Evolutionary conservation across 1,140 invertebrate species (phyloP), one percentile per base, ranked within the genome.

Genomic region (Neocloeon triangulifer): DNA sequence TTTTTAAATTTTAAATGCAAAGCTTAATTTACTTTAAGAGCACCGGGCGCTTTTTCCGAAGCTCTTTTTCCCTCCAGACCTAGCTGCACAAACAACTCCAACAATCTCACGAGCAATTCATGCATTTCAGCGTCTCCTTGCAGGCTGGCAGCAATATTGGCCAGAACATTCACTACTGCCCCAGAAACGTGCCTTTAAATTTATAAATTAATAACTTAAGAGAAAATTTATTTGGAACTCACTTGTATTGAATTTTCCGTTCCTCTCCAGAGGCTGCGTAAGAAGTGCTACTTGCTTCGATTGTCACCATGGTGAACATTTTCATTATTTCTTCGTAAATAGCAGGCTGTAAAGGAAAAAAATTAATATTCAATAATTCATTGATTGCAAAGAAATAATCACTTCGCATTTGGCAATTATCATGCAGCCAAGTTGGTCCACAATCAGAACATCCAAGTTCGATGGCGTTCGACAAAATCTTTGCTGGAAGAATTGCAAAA

Each of bases 341-440:
- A 37, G 58, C 52, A 4, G 56, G 47, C 67, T 71, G 48, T 35
- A 52, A 47, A 23, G 32, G 28, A 32, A 10, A 3, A 17, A 31
- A 25, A 33, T 25, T 33, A 14, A 2, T 33, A 16, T 4, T 33
- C n/a, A 10, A 14, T 6, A 3, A 6, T 6, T 6, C 6, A 25
- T 14, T 8, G 21, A 23, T 8, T 23, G n/a, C n/a, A n/a, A 8
- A 23, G 10, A 29, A 2, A 2, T 20, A 39, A 43, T 41, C 48
- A 63, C 61, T 43, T 82, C 75, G 40, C 77, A 80, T 44, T 84
- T 74, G 3, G 82, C 80, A 25, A 98, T 85, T 29, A 95, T 79
- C 73, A 98, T 95, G 47, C 85, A 91, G 7, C 91, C 92, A 12
- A 98, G 56, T 51, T 96, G 91, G 53, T 95, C 86, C 8, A 99